Percentiles rank a stretch among this genome's conserved stretches.
Conservation (phyloP, 1,140 invertebrate species). For the Heliothis virescens region DNA sequence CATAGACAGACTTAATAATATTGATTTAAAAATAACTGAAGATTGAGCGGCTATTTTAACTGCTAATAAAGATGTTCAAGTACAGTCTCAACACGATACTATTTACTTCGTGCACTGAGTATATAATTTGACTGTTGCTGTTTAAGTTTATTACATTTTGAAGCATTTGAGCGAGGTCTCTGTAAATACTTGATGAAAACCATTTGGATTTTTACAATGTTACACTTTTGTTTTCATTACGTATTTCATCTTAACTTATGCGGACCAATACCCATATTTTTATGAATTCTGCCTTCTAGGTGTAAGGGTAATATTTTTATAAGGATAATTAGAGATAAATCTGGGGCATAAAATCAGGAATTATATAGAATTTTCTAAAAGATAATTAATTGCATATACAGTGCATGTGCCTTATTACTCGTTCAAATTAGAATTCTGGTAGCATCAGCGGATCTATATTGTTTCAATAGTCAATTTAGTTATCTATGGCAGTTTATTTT, state of each 20-base stretch:
- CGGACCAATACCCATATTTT: too few relatives aligned
- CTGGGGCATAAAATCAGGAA: too few relatives aligned
- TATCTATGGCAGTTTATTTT: slow-evolving; percentile 33
- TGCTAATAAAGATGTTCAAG: slow-evolving; percentile 19
- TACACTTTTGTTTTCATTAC: too few relatives aligned
- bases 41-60: slow-evolving; percentile 12
- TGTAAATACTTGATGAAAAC: neutral
- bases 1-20: neutral
- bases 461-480: slow-evolving; percentile 15
- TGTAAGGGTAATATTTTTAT: too few relatives aligned
- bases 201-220: too few relatives aligned
- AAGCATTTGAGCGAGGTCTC: slow-evolving; percentile 1
- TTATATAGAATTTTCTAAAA: too few relatives aligned
- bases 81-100: slow-evolving; percentile 29
- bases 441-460: slow-evolving; percentile 4
- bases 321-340: too few relatives aligned
- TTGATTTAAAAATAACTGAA: neutral
- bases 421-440: too few relatives aligned
- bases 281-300: too few relatives aligned
- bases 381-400: too few relatives aligned
- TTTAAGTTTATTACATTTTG: neutral
- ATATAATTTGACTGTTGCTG: slow-evolving; percentile 8
- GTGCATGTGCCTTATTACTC: too few relatives aligned
- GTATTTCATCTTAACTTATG: too few relatives aligned
- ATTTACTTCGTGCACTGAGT: slow-evolving; percentile 28